Base-by-base conservation (phyloP, 2,888 invertebrate species). In the Pemphredon lugubris region DNA sequence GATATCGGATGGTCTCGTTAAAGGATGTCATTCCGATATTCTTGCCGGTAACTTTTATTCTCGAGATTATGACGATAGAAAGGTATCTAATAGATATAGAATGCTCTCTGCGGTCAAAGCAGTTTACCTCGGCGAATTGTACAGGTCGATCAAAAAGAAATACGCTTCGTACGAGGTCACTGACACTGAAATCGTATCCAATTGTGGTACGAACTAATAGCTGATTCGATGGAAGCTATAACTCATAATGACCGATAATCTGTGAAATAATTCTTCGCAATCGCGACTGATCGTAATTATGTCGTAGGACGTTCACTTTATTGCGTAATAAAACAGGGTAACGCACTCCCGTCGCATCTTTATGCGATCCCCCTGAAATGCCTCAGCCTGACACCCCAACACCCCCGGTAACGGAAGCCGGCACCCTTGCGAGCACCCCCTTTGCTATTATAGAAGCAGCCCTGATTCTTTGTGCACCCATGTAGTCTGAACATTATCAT, bases 371-470 rank as follows among this genome's bases (percentile, higher is more conserved):
- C 40, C 21, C 45, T 54, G 32, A 63, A 7, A 32, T 34, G 51
- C 54, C 63, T 44, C 50, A 48, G n/a, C 50, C 42, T n/a, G n/a
- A n/a, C n/a, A n/a, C n/a, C n/a, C n/a, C 23, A 47, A 30, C 45
- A 18, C 57, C 54, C 59, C 6, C 37, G 37, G 37, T 37, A 37
- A 37, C 37, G 60, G 65, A 66, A 60, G 59, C 16, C 60, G 45
- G 51, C 55, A 67, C 63, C 60, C 67, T 37, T 42, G 32, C 48
- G 54, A 32, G 34, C 55, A 37, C 30, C 54, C 67, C 48, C 64
- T 63, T 67, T 67, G 67, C 54, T 32, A 67, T 50, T 63, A 55
- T 48, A 54, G 44, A 63, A 53, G 55, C 54, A 53, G 40, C 58
- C 50, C 30, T 26, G 37, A 18, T 16, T 47, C 63, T 55, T 63